Evolutionary conservation across 1,140 invertebrate genomes (phyloP), one percentile per base, ranked within the genome.

Genomic region (Micrasema minimum): DNA sequence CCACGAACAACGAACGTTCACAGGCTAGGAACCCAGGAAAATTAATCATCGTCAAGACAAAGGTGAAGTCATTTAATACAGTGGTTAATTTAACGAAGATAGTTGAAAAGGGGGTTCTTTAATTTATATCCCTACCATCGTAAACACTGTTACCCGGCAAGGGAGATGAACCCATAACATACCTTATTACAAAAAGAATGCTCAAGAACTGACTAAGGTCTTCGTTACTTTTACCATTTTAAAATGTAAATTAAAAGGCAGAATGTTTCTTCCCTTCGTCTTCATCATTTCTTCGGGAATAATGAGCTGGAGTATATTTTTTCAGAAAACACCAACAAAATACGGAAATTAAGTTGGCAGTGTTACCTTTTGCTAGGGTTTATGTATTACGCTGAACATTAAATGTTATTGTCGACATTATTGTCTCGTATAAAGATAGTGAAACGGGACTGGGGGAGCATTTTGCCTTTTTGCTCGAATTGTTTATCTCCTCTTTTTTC

Each of bases 231-330:
- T 69, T 69, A 43, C 48, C 67, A 69, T 69, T 69, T 69, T 64
- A 69, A 69, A 69, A 69, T 69, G 67, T 69, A 69, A 69, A 69
- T 69, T 69, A 69, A 69, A 69, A 69, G 51, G 46, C 67, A 53
- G 57, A 69, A 64, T 69, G 67, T 64, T 69, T 16, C 46, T 37
- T 45, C 35, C 51, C 20, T 61, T 48, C 2, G 48, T 22, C 45
- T 69, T 41, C 67, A 62, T 64, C 59, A 51, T 62, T 23, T 64
- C 23, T 10, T 23, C 45, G 7, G 23, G 57, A 51, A 64, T 69
- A 69, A 69, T 69, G 67, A 69, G n/a, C n/a, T n/a, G 48, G 50
- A 62, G 48, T 61, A 62, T 69, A 41, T 62, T 64, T 64, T 43
- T 51, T 41, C 38, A 16, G 31, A 26, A 43, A 69, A 62, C 45